Base-by-base conservation (phyloP, 2,888 invertebrate genomes). In the Nomada flava region DNA sequence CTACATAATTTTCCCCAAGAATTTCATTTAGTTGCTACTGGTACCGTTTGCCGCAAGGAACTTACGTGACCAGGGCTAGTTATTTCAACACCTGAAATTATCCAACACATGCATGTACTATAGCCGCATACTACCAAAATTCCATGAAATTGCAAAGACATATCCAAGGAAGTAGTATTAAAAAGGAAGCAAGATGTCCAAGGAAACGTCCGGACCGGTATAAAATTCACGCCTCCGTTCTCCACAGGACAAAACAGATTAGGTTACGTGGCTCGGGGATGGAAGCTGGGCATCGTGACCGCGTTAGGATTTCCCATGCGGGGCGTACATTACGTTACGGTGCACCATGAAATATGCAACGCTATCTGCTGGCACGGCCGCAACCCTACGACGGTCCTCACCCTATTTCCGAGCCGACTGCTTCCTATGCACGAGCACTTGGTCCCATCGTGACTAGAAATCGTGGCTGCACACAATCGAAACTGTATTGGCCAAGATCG, bases 271-370 rank as follows among this genome's bases (percentile, higher is more conserved):
- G 47, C 60, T 47, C 67, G 26, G 72, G 44, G 47, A 67, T 84
- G 80, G 76, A 79, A 82, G 81, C 71, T 67, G 87, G 83, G 84
- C 80, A 85, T 72, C 79, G 77, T 72, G 69, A 88, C 88, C 88
- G 86, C 87, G 90, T 91, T 91, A 91, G 90, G 90, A 93, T 93
- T 92, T 93, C 92, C 93, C 93, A 91, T 91, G 93, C 89, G 92
- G 87, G 91, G 88, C 88, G 90, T 93, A 91, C 89, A 90, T 92
- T 91, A 90, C 90, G 90, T 91, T 90, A 87, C 87, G 83, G 88
- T 84, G 89, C 87, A 84, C 91, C 91, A 92, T 92, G 92, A 92
- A 92, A 91, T 92, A 92, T 92, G 91, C 91, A 92, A 89, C 90
- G 89, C 90, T 91, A 91, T 92, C 91, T 90, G 80, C 80, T 83